These are phyloP conservation scores for Menidia beryllina DNA, from an alignment of 2,113 vertebrate genomes.

Conservation along the genomic window DNA sequence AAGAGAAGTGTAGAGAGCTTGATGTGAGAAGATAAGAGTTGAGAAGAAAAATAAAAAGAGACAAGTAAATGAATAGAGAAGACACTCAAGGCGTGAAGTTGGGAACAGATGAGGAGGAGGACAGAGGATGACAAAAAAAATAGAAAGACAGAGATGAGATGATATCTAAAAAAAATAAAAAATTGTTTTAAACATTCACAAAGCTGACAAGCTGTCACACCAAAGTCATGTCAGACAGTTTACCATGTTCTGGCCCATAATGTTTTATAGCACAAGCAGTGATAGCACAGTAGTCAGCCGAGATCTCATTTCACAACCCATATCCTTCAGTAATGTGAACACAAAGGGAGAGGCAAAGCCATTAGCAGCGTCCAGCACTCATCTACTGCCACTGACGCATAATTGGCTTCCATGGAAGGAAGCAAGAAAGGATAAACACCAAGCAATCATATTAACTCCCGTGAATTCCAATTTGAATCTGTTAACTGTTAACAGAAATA, in stretches of 20 bases:
- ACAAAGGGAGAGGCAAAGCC: constrained; percentile 75
- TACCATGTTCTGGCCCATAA: constrained; percentile 78
- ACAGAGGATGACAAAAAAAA: constrained; percentile 43
- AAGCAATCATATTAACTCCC: constrained; percentile 76
- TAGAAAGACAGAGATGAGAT: constrained; percentile 54
- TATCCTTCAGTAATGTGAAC: constrained; percentile 82
- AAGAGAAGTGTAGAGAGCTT: constrained; percentile 49
- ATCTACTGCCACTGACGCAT: constrained; percentile 69
- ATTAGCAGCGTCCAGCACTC: constrained; percentile 75
- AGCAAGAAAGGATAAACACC: constrained; percentile 74
- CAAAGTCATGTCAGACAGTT: constrained; percentile 73
- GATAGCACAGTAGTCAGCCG: constrained; percentile 78
- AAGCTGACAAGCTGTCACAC: constrained; percentile 65
- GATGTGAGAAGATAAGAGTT: constrained; percentile 63
- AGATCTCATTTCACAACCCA: constrained; percentile 84
- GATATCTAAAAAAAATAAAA: constrained; percentile 38
- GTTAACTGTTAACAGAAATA: constrained; percentile 69
- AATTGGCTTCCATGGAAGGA: constrained; percentile 75
- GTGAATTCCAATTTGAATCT: constrained; percentile 76
- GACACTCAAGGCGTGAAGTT: constrained; percentile 12
- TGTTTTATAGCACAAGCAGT: constrained; percentile 78
- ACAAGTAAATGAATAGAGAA: constrained; percentile 34
- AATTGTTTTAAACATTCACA: constrained; percentile 45
- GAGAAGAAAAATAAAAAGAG: constrained; percentile 55
- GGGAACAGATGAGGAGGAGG: constrained; percentile 1